Percentiles rank a stretch among this genome's conserved stretches.
These are phyloP conservation scores for Ctenicera cuprea DNA, from an alignment of 2,888 invertebrate genomes.

Conservation along the genomic window DNA sequence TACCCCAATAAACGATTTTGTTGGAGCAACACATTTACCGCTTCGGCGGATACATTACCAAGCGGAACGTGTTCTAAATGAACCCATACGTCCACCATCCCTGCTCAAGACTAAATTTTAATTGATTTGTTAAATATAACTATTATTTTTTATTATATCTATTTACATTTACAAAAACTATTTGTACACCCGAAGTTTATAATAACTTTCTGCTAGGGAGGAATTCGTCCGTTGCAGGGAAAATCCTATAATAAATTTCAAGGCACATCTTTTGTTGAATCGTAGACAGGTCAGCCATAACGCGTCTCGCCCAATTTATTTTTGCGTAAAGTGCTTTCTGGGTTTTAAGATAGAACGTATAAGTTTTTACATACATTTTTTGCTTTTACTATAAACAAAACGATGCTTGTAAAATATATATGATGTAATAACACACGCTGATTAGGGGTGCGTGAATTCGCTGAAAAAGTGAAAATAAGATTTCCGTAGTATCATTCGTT, in stretches of 20 bases:
- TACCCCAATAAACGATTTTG: constrained; percentile 21
- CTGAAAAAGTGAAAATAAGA: no score
- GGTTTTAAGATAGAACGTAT: background rate
- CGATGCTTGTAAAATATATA: no score
- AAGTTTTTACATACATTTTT: background rate
- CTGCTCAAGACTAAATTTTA: background rate
- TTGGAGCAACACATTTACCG: constrained; percentile 12
- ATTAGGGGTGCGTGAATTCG: no score
- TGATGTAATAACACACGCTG: background rate
- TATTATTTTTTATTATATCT: no score
- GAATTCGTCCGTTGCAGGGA: background rate
- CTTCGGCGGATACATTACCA: constrained; percentile 7
- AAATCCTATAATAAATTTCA: constrained; percentile 7
- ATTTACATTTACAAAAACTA: no score
- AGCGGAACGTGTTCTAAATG: constrained; percentile 2
- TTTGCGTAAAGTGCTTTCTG: background rate
- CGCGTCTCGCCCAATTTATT: constrained; percentile 4
- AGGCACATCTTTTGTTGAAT: constrained; percentile 4
- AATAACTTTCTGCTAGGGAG: background rate
- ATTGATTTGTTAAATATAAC: no score
- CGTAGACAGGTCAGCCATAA: constrained; percentile 8
- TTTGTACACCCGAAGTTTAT: background rate
- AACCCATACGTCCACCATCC: background rate
- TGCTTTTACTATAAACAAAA: background rate
- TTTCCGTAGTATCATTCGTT: no score